These are phyloP conservation scores for Cancer borealis DNA, from an alignment of 2,888 invertebrate genomes.

Conservation along the genomic window DNA sequence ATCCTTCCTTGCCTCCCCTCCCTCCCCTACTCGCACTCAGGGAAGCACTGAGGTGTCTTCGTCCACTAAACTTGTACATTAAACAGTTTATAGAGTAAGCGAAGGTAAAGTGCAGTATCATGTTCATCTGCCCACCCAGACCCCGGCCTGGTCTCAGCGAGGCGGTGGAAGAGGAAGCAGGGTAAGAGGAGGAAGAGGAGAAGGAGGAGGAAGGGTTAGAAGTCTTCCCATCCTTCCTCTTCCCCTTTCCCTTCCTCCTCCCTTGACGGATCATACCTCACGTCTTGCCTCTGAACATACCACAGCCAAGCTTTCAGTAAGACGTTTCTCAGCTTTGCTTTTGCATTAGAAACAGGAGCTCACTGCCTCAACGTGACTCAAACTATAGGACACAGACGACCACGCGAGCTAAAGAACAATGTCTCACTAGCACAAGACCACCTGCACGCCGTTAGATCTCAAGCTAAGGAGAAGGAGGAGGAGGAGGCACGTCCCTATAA, in stretches of 20 bases:
- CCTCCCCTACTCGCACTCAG: neutral
- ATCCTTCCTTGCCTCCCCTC: neutral
- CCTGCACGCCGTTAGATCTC: neutral
- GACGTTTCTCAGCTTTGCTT: neutral
- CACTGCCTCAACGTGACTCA: neutral
- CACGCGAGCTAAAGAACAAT: neutral
- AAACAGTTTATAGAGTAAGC: constrained; percentile 56
- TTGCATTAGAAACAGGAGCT: neutral
- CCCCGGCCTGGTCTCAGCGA: neutral
- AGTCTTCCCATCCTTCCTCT: neutral
- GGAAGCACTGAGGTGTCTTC: constrained; percentile 32
- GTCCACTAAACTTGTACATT: constrained; percentile 45
- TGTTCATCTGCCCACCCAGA: constrained; percentile 34
- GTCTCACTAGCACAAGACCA: neutral
- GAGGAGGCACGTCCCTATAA: neutral
- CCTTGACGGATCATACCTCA: neutral
- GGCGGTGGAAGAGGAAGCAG: neutral
- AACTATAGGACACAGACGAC: neutral
- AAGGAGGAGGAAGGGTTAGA: neutral
- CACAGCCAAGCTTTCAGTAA: neutral
- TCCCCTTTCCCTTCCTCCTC: constrained; percentile 44
- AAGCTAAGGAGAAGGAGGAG: neutral
- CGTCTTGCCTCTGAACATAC: constrained; percentile 22
- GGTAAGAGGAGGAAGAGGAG: neutral
- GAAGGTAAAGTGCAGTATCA: constrained; percentile 47